Percentiles rank a stretch among this genome's conserved stretches.
These are phyloP conservation scores for Drosophila bocki DNA, from an alignment of 1,140 invertebrate species.

Conservation along the genomic window DNA sequence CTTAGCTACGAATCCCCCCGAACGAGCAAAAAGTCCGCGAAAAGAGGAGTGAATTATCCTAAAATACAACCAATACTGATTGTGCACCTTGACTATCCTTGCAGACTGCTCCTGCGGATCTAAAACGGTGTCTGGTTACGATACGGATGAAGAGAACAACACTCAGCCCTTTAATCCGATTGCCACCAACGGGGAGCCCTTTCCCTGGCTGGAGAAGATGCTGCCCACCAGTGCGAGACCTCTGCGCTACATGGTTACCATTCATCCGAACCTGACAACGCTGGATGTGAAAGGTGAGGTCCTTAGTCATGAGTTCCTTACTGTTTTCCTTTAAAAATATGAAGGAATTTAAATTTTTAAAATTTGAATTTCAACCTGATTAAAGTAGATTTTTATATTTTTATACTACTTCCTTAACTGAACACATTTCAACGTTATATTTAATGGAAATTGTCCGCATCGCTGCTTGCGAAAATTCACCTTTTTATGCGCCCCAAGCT, in stretches of 20 bases:
- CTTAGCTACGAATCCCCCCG: slow-evolving; percentile 59
- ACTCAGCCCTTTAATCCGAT: slow-evolving; percentile 88
- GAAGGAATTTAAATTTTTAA: neutral
- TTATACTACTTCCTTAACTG: neutral
- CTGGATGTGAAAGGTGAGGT: slow-evolving; percentile 92
- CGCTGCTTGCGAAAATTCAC: neutral
- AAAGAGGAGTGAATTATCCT: slow-evolving; percentile 20
- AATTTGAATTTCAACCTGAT: neutral
- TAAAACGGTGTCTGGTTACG: slow-evolving; percentile 88
- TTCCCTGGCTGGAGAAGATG: slow-evolving; percentile 95
- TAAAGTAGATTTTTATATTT: neutral
- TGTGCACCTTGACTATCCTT: slow-evolving; percentile 57
- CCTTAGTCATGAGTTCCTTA: neutral
- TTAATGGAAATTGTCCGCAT: neutral
- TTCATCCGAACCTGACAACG: slow-evolving; percentile 97
- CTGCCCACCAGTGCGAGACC: slow-evolving; percentile 93
- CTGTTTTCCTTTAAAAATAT: neutral
- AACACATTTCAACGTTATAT: neutral
- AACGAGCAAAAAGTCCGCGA: slow-evolving; percentile 28
- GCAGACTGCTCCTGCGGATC: slow-evolving; percentile 90
- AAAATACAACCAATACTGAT: slow-evolving; percentile 19
- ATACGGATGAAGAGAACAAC: slow-evolving; percentile 88
- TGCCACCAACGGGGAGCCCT: slow-evolving; percentile 92
- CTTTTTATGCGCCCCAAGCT: neutral
- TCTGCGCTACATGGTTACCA: slow-evolving; percentile 93